Conservation (phyloP, 2,888 invertebrate genomes). For the Folsomia manolachei region DNA sequence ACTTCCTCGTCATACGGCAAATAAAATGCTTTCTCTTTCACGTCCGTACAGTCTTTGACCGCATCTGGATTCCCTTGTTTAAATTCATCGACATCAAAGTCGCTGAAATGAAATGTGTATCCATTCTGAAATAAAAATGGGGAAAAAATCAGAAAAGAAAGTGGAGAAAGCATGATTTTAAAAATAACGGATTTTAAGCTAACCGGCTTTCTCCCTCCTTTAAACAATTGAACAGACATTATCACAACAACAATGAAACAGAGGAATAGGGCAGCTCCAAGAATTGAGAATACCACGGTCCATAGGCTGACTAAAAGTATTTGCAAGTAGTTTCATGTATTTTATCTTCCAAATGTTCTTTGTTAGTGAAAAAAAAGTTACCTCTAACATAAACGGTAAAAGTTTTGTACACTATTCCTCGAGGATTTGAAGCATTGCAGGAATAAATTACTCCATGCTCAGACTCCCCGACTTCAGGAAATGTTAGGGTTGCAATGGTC, state of each 20-base stretch:
- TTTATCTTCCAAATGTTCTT: not conserved
- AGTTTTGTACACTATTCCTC: conserved; percentile 33
- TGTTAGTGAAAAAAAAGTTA: too few relatives aligned
- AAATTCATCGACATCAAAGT: conserved; percentile 36
- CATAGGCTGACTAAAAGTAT: not conserved
- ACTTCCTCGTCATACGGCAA: conserved; percentile 38
- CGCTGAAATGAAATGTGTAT: conserved; percentile 27
- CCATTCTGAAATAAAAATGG: conserved; percentile 22
- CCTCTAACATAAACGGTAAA: conserved; percentile 32
- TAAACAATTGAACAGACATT: not conserved
- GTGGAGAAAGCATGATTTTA: not conserved
- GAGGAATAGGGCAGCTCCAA: conserved; percentile 6
- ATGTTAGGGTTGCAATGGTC: conserved; percentile 26
- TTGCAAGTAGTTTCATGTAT: not conserved
- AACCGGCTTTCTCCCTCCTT: conserved; percentile 1
- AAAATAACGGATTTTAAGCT: not conserved
- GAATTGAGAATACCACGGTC: conserved; percentile 8
- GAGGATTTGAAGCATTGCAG: conserved; percentile 41
- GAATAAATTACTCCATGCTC: conserved; percentile 33
- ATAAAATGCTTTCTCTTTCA: conserved; percentile 34
- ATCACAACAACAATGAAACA: conserved; percentile 8
- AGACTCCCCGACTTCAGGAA: conserved; percentile 23
- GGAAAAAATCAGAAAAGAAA: conserved; percentile 1
- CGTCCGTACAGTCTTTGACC: conserved; percentile 35
- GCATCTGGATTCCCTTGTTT: conserved; percentile 40